Evolutionary conservation across 2,113 vertebrate species (phyloP), one percentile per base, ranked within the genome.

Genomic region (Calidris pugnax): DNA sequence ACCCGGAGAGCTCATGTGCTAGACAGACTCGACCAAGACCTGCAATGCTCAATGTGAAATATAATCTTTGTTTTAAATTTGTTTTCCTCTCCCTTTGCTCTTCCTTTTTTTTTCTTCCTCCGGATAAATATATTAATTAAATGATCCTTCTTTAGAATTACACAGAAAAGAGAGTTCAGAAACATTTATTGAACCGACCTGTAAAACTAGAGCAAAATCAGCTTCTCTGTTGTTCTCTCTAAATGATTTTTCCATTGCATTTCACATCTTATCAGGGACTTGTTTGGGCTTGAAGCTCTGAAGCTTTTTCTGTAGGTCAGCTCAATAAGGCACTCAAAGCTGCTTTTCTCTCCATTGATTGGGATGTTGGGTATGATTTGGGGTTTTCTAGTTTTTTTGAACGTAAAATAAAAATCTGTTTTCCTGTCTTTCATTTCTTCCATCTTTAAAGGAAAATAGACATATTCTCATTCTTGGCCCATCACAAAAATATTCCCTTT

Each of bases 211-310:
- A 97, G 78, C 92, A 97, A 97, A 97, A 96, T 96, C 95, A 95
- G 81, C 85, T 95, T 88, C 94, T 97, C 93, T 89, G 93, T 96
- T 95, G 87, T 97, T 97, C 93, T 79, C 80, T 69, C 76, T 90
- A 96, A 95, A 95, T 97, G 95, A 97, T 97, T 97, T 96, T 97
- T 97, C 96, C 96, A 85, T 96, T 95, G 96, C 96, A 94, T 97
- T 96, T 97, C 96, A 96, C 96, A 92, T 95, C 89, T 97, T 97
- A 97, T 97, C 94, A 91, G 91, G 83, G 91, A 91, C 95, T 93
- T 94, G 94, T 94, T 92, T 96, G 90, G 93, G 90, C 93, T 96
- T 91, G 95, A 94, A 97, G 67, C 85, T 92, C 84, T 79, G 81
- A 93, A 87, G 94, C 69, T 95, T 97, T 97, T 93, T 95, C 90